Base-by-base conservation (phyloP, 2,797 vertebrate genomes). In the Myotis planiceps region DNA sequence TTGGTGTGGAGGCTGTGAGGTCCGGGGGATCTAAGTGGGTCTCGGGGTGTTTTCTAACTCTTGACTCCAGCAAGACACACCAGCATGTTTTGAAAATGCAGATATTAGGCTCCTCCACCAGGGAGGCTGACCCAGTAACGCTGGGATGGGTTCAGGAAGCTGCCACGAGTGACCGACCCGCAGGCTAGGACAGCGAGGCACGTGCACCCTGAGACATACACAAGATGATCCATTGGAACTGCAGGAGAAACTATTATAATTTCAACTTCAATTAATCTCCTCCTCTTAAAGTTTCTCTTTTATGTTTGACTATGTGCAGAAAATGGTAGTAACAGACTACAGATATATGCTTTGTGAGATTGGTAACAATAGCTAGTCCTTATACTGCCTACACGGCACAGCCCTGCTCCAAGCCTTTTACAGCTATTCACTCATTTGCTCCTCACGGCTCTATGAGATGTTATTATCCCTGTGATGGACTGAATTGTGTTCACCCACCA, bases 331-430 rank as follows among this genome's bases (percentile, higher is more conserved):
- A 8, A 37, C 75, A 7, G 27, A 65, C 10, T 2, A 34, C 1
- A 14, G 47, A 10, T 7, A 2, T 14, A 7, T 6, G n/a, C 65
- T 88, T 68, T 58, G 10, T 25, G 49, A 68, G 12, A 53, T 29
- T 34, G 51, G 2, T 39, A 1, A 29, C 12, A n/a, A 39, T 2
- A 19, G 29, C 1, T 0, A 2, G 29, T 25, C 51, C 51, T 63
- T 0, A 1, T 3, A 9, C 49, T 16, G n/a, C 49, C 55, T 0
- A 2, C 2, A 15, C 0, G 1, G 21, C 79, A 3, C 39, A 49
- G 72, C 34, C 34, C 65, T 37, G 72, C 5, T 18, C 69, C n/a
- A 14, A 53, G 29, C 42, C 16, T 9, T 25, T 32, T 0, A 14
- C 3, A 6, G 53, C 16, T 8, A 5, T 18, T 72, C 53, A 10